Evolutionary conservation across 2,888 invertebrate genomes (phyloP).

Genomic region (Lithodes maja): DNA sequence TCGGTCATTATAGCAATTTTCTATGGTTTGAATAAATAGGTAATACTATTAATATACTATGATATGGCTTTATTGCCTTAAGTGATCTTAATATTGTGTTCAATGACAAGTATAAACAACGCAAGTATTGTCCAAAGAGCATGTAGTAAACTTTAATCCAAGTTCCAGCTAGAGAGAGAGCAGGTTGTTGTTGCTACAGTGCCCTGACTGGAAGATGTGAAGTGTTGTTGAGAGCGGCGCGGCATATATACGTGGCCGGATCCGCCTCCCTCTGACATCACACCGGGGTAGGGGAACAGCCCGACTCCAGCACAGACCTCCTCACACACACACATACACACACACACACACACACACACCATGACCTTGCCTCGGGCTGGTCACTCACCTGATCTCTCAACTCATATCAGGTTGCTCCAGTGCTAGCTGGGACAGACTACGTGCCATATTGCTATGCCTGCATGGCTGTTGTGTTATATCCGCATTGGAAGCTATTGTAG

Average conservation of each 20-base stretch:
- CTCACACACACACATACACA: not conserved
- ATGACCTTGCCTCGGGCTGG: not conserved
- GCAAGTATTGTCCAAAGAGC: not conserved
- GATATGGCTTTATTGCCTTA: no score
- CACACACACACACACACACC: not conserved
- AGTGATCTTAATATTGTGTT: no score
- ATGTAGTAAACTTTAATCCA: not conserved
- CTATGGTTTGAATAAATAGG: no score
- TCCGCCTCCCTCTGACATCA: not conserved
- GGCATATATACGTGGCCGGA: not conserved
- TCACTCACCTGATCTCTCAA: slow-evolving; percentile 9
- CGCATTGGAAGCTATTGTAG: no score
- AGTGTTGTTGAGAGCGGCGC: not conserved
- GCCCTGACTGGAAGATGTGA: not conserved
- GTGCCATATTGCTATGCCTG: no score
- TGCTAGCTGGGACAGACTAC: not conserved
- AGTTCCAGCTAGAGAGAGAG: not conserved
- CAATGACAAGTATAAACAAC: not conserved
- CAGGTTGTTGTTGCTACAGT: not conserved
- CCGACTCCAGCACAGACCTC: not conserved
- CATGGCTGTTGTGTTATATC: no score
- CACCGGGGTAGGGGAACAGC: not conserved
- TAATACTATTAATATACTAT: no score
- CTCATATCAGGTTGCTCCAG: not conserved
- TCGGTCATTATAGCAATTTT: not conserved